Conservation (phyloP, 2,113 vertebrate genomes). For the Marmota flaviventris region DNA sequence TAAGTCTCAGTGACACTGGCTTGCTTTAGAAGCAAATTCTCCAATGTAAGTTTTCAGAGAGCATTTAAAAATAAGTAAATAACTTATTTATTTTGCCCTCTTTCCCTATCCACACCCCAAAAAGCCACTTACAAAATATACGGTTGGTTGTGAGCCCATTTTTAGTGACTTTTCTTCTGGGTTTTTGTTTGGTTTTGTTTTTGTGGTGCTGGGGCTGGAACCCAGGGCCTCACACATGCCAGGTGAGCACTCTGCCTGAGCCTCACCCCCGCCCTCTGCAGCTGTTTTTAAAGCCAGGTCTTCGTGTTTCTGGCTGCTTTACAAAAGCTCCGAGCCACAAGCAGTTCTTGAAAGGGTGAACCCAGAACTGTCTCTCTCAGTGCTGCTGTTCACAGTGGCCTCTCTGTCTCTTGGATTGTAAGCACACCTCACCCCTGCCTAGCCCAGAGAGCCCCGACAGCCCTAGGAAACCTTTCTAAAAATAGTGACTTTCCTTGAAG, state of each 20-base stretch:
- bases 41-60: neutral
- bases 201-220: neutral
- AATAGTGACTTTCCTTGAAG: constrained; percentile 58
- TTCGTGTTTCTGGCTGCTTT: neutral
- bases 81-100: neutral
- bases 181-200: no score
- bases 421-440: neutral
- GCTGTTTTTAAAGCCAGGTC: neutral
- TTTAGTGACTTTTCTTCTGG: neutral
- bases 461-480: constrained; percentile 55
- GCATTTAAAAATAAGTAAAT: neutral
- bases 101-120: neutral
- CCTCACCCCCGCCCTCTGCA: neutral
- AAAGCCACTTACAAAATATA: neutral
- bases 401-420: neutral
- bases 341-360: neutral
- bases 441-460: neutral
- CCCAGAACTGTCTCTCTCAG: neutral
- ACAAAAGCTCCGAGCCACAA: neutral
- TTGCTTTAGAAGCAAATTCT: neutral
- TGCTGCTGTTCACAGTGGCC: neutral
- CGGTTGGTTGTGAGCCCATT: neutral
- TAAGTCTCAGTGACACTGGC: neutral
- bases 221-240: neutral
- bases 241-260: neutral